Evolutionary conservation across 2,113 vertebrate species (phyloP).

Genomic region (Marcusenius ussheri): DNA sequence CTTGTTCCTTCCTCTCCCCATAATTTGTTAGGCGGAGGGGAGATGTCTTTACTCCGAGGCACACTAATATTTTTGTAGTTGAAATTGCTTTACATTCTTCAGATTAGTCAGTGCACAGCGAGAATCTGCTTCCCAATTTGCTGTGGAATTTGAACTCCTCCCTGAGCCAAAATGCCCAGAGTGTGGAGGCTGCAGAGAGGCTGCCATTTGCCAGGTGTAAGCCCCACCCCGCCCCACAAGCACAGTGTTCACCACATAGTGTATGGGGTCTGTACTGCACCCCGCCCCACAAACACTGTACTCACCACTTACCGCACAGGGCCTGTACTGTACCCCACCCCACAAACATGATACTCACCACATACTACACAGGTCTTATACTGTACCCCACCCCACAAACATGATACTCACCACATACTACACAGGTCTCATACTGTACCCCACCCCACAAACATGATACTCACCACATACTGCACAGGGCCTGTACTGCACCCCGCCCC

Average conservation of each 20-base stretch:
- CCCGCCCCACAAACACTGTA: too few species aligned
- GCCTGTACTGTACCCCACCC: neutral
- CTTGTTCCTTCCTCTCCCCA: neutral
- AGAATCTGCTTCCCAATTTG: neutral
- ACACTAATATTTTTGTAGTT: conserved; percentile 28
- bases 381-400: neutral
- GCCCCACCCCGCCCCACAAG: neutral
- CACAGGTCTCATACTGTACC: neutral
- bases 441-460: too few species aligned
- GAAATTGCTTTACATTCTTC: conserved; percentile 30
- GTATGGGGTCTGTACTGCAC: neutral
- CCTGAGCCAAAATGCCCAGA: conserved; percentile 24
- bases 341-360: neutral
- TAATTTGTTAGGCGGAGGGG: conserved; percentile 12
- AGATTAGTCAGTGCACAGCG: conserved; percentile 34
- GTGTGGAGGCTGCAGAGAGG: neutral
- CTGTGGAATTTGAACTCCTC: conserved; percentile 36
- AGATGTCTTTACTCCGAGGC: conserved; percentile 31
- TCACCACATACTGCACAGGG: too few species aligned
- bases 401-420: neutral
- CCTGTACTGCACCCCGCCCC: too few species aligned
- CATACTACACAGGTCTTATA: neutral
- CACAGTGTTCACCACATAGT: neutral
- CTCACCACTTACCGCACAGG: neutral
- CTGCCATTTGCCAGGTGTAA: neutral